Conservation (phyloP, 2,888 invertebrate species). For the Thera britannica region DNA sequence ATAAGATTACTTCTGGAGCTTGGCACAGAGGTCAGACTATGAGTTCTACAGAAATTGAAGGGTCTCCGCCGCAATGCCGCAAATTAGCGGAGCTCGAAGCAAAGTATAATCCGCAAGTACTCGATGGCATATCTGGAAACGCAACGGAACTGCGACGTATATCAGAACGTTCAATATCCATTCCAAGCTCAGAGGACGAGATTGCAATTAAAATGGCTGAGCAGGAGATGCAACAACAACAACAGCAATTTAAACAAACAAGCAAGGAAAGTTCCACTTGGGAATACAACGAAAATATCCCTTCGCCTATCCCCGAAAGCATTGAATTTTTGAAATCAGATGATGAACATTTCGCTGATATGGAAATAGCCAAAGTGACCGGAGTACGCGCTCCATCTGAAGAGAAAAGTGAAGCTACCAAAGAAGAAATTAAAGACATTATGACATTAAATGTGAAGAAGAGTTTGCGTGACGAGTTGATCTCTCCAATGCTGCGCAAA, state of each 20-base stretch:
- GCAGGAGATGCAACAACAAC: slow-evolving; percentile 37
- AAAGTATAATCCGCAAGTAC: slow-evolving; percentile 86
- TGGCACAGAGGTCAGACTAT: slow-evolving; percentile 89
- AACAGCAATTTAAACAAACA: slow-evolving; percentile 63
- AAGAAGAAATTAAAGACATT: slow-evolving; percentile 62
- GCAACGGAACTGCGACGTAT: slow-evolving; percentile 88
- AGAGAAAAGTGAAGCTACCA: slow-evolving; percentile 60
- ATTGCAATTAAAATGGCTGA: slow-evolving; percentile 85
- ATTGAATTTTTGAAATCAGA: slow-evolving; percentile 86
- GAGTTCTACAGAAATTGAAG: slow-evolving; percentile 92
- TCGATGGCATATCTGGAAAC: slow-evolving; percentile 86
- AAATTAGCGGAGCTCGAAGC: slow-evolving; percentile 87
- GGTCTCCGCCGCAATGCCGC: slow-evolving; percentile 89
- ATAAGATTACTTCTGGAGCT: slow-evolving; percentile 87
- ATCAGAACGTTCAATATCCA: slow-evolving; percentile 90
- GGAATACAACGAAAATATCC: slow-evolving; percentile 87
- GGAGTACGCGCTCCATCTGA: slow-evolving; percentile 67
- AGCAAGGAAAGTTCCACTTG: slow-evolving; percentile 84
- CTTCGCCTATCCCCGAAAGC: slow-evolving; percentile 86
- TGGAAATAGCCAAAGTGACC: slow-evolving; percentile 84
- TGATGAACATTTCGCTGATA: slow-evolving; percentile 83
- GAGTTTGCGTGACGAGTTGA: slow-evolving; percentile 87
- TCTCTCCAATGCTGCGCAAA: slow-evolving; percentile 89
- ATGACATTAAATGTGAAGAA: slow-evolving; percentile 70
- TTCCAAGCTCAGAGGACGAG: slow-evolving; percentile 91